Evolutionary conservation across 2,113 vertebrate genomes (phyloP), one percentile per base, ranked within the genome.

Genomic region (Siniperca knerii): DNA sequence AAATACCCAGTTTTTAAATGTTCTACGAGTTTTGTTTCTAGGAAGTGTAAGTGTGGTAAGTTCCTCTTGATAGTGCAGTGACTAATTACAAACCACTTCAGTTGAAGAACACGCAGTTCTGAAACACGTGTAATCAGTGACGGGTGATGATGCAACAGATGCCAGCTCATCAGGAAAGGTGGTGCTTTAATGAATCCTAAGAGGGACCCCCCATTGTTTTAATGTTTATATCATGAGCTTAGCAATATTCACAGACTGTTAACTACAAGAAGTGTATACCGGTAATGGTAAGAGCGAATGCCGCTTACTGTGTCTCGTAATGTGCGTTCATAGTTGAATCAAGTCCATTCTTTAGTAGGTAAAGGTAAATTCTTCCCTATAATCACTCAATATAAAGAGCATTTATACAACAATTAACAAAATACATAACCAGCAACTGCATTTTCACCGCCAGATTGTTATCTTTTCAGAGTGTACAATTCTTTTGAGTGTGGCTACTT

Each of bases 161-260:
- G 83, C 86, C 87, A 86, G 77, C 83, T 90, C 86, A 90, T 92
- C 85, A 89, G 87, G 87, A 91, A 90, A 93, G 89, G 86, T 82
- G 86, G 86, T 0, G 48, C 81, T 81, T 82, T 90, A 86, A 83
- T 81, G 79, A 83, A 58, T 78, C 92, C 86, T 66, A 7, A 66
- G 81, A 86, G 78, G 86, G 87, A 85, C 74, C 82, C 68, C 87
- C 83, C 29, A 82, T 93, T 92, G 91, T 94, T 88, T 83, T 73
- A 90, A 70, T 80, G 77, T 82, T 75, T 75, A 10, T 69, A 74
- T 72, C 8, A 48, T 66, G 52, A 75, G 35, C 60, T 82, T 69
- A 66, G 79, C 68, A 78, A 82, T 89, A 83, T 82, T 60, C 65
- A 80, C 58, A 79, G 67, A 75, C 81, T 78, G 52, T 87, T 82